phyloP scores from a whole-genome alignment of 2,797 vertebrate genomes.

The Poeciliopsis gracilis region DNA sequence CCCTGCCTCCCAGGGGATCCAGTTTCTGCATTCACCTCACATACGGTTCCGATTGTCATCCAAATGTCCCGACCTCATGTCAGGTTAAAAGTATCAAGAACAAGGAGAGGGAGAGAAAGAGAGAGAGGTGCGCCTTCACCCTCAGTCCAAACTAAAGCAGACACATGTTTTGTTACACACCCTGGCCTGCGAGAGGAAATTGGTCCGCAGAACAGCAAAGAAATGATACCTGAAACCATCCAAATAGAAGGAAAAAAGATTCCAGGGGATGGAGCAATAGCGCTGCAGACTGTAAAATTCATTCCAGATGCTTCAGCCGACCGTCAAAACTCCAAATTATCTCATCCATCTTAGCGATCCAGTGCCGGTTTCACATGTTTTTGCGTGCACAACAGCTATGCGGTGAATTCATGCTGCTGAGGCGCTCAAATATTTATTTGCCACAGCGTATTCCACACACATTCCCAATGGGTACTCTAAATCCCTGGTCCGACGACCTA shows the following conservation, averaged over 20 bases:
- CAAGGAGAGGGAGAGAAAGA: conserved; percentile 2
- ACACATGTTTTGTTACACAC: conserved; percentile 56
- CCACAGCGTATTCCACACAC: conserved; percentile 5
- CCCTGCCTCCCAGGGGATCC: conserved; percentile 8
- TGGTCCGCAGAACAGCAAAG: conserved; percentile 52
- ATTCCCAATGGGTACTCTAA: conserved; percentile 10
- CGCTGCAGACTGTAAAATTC: conserved; percentile 58
- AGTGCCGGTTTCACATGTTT: conserved; percentile 35
- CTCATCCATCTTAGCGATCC: conserved; percentile 54
- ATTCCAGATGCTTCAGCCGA: conserved; percentile 76
- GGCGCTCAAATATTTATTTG: conserved; percentile 25
- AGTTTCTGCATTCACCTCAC: conserved; percentile 20
- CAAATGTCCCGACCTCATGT: conserved; percentile 13
- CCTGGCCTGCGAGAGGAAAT: conserved; percentile 64
- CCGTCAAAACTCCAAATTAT: conserved; percentile 47
- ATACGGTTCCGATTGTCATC: conserved; percentile 25
- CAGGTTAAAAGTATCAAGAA: conserved; percentile 17
- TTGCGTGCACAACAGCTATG: conserved; percentile 15
- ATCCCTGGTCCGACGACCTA: conserved; percentile 7
- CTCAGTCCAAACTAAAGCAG: conserved; percentile 53
- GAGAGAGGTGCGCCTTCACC: conserved; percentile 15
- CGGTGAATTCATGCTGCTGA: conserved; percentile 12
- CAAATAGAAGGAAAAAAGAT: conserved; percentile 46
- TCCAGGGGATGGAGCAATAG: conserved; percentile 62
- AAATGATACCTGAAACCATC: conserved; percentile 73